A percentile compares a stretch with the other conserved stretches of the same genome.
Conservation (phyloP, 2,888 invertebrate genomes). For the Deilephila porcellus region DNA sequence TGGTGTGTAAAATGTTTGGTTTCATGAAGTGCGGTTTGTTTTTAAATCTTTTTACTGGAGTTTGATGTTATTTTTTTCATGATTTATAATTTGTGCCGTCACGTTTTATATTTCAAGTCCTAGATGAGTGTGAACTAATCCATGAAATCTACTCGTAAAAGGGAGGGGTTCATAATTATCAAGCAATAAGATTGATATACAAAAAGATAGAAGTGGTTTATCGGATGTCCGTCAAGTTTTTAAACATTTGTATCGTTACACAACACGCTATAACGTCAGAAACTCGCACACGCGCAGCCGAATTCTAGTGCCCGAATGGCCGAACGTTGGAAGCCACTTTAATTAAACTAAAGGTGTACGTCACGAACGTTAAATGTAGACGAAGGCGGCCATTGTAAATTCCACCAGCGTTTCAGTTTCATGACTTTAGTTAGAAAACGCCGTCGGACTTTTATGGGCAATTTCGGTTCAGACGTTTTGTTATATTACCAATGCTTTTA, state of each 20-base stretch:
- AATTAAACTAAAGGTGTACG: slow-evolving; percentile 81
- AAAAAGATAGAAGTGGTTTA: no score
- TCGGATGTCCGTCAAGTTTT: neutral
- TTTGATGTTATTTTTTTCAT: neutral
- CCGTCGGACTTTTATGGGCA: slow-evolving; percentile 84
- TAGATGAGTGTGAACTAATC: no score
- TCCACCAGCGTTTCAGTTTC: slow-evolving; percentile 82
- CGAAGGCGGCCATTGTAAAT: slow-evolving; percentile 81
- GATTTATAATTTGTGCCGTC: no score
- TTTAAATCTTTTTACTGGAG: neutral
- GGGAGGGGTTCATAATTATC: no score
- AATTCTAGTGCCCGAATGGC: slow-evolving; percentile 29
- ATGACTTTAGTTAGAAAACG: slow-evolving; percentile 84
- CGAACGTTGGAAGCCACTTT: slow-evolving; percentile 62
- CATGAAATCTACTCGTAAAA: no score
- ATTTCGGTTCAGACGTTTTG: slow-evolving; percentile 85
- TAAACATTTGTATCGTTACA: neutral
- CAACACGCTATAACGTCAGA: neutral
- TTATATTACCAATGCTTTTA: slow-evolving; percentile 86
- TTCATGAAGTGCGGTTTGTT: slow-evolving; percentile 5
- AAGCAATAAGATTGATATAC: no score
- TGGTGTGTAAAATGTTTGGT: slow-evolving; percentile 11
- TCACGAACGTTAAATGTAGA: slow-evolving; percentile 81
- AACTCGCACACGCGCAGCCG: slow-evolving; percentile 7
- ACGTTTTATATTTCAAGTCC: no score